A percentile compares a stretch with the other conserved stretches of the same genome.
phyloP scores from a whole-genome alignment of 1,140 invertebrate species.

The Lepidotrigona ventralis region DNA sequence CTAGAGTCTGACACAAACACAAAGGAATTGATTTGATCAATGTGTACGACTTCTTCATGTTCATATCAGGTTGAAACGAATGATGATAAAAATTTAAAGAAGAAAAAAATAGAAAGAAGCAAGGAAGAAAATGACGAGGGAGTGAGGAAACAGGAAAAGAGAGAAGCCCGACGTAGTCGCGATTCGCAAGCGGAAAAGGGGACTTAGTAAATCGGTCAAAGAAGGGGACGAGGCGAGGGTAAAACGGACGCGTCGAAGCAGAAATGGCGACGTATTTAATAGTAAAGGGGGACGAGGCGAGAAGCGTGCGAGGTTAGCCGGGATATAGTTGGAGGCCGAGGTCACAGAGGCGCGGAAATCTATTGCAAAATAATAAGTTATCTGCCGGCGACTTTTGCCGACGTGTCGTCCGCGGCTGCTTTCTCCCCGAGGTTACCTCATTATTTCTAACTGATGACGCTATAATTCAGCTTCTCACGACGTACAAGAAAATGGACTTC shows the following conservation, averaged over 20 bases:
- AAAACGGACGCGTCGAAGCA: not conserved
- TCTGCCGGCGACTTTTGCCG: conserved; percentile 68
- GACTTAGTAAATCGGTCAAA: not conserved
- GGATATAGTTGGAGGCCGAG: not conserved
- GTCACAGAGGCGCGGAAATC: conserved; percentile 50
- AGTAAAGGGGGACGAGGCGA: not conserved
- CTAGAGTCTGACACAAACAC: not conserved
- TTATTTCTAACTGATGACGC: conserved; percentile 77
- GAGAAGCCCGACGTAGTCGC: not conserved
- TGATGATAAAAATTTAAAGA: too few species aligned
- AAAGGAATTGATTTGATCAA: too few species aligned
- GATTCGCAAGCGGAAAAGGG: not conserved
- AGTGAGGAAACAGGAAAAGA: not conserved
- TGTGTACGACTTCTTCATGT: not conserved
- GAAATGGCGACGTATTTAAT: conserved; percentile 28
- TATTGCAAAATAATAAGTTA: conserved; percentile 74
- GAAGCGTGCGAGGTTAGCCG: conserved; percentile 6
- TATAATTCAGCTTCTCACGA: conserved; percentile 73
- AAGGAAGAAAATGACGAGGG: not conserved
- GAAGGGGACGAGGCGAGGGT: too few species aligned
- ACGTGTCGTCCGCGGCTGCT: conserved; percentile 64
- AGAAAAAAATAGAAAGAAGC: not conserved
- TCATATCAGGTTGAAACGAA: not conserved
- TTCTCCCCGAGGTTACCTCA: conserved; percentile 70
- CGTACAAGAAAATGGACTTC: conserved; percentile 75